These are phyloP conservation scores for Circaetus gallicus DNA, from an alignment of 2,113 vertebrate species.

Conservation along the genomic window DNA sequence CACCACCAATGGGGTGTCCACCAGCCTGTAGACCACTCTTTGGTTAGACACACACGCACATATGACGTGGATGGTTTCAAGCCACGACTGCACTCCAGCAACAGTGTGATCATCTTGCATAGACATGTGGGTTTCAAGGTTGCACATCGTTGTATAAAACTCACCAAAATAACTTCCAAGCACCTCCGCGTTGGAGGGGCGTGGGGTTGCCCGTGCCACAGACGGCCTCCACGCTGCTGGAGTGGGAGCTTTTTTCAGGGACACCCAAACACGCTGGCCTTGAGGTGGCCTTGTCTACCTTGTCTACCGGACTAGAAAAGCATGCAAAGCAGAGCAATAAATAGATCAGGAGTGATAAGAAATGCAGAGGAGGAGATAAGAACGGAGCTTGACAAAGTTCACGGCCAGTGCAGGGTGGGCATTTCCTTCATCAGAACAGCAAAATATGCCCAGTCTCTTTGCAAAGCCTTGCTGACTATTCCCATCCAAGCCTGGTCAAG, in stretches of 20 bases:
- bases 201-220: neutral
- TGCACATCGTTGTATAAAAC: neutral
- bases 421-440: neutral
- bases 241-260: neutral
- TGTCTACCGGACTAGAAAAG: neutral
- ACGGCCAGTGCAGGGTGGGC: fast-evolving
- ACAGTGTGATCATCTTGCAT: neutral
- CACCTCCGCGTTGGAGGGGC: neutral
- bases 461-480: neutral
- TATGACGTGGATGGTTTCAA: neutral
- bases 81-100: neutral
- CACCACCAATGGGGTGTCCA: neutral
- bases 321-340: neutral
- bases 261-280: neutral
- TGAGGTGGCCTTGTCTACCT: neutral
- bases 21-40: neutral
- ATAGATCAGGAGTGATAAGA: neutral
- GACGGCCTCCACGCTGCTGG: neutral
- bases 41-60: neutral
- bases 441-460: neutral
- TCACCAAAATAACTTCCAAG: neutral
- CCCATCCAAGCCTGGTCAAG: neutral
- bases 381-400: neutral
- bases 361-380: neutral
- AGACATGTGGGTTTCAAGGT: neutral